Evolutionary conservation across 2,888 invertebrate species (phyloP), one percentile per base, ranked within the genome.

Genomic region (Hemicrepidius hirtus): DNA sequence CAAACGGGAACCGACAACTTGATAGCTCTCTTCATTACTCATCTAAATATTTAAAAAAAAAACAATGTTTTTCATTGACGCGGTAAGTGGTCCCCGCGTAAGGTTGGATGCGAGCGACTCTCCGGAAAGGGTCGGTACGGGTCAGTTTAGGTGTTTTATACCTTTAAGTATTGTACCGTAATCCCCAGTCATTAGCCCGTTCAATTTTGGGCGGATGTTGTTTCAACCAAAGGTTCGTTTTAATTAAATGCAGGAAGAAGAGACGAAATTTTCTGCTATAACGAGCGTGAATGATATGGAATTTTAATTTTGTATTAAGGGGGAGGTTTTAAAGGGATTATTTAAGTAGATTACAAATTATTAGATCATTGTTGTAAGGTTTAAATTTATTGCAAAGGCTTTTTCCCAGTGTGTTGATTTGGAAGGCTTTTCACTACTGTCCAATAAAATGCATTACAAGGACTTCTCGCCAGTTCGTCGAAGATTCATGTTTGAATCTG

Each of bases 31-130:
- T 65, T 50, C 18, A 24, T 37, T 24, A 40, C 37, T 37, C 50
- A 20, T 66, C 13, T 9, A 66, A 66, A 55, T 66, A 66, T 66
- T 65, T 32, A 44, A 32, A 24, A 65, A 64, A 16, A 46, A 46
- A 53, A 65, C 53, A 40, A 37, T 9, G 53, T 24, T 13, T 35
- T 65, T 53, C 65, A 65, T 40, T 53, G 40, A 65, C 53, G 37
- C 37, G 50, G 9, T 24, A 53, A 65, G 50, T 37, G 40, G 35
- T 16, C 35, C 18, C 35, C n/a, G n/a, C n/a, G 62, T 24, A 44
- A n/a, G 41, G 20, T 24, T 35, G 32, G 64, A 44, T 49, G 64
- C 1, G 1, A 46, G 20, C 18, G 20, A 3, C 12, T 21, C 10
- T 49, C 37, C 6, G 18, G 9, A 12, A 49, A 24, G 53, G 53